phyloP scores from a whole-genome alignment of 1,140 invertebrate species.

The Idris sp. region DNA sequence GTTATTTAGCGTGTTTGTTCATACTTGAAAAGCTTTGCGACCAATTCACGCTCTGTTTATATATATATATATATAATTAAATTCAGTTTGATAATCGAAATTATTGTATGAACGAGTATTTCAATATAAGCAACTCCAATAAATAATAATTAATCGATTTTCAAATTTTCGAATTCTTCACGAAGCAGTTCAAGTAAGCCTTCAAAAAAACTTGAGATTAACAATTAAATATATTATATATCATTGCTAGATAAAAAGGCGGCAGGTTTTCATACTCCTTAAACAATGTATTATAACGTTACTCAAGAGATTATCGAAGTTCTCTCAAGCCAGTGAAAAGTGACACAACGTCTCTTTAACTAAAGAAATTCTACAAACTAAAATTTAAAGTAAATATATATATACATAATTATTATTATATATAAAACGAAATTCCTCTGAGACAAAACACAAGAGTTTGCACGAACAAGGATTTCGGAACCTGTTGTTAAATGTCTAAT shows the following conservation, averaged over 20 bases:
- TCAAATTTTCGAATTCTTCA: conserved; percentile 37
- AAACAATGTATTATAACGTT: conserved; percentile 39
- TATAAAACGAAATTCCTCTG: conserved; percentile 7
- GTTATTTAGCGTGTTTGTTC: conserved; percentile 53
- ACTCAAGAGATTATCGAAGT: conserved; percentile 20
- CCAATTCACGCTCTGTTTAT: conserved; percentile 40
- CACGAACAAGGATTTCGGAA: conserved; percentile 57
- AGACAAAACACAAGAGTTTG: conserved; percentile 32
- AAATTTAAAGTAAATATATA: conserved; percentile 11
- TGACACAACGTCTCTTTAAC: conserved; percentile 4
- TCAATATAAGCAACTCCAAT: too few relatives aligned
- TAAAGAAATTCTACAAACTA: conserved; percentile 14
- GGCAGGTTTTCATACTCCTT: conserved; percentile 49
- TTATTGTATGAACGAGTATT: too few relatives aligned
- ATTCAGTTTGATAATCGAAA: conserved; percentile 31
- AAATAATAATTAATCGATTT: too few relatives aligned
- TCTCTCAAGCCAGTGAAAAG: conserved; percentile 15
- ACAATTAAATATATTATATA: too few relatives aligned
- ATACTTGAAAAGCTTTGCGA: conserved; percentile 58
- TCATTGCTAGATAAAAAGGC: conserved; percentile 28
- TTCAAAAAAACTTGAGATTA: conserved; percentile 41
- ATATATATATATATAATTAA: too few relatives aligned
- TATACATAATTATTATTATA: too few relatives aligned
- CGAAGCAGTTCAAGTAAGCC: conserved; percentile 55
- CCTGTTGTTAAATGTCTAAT: conserved; percentile 68